phyloP scores from a whole-genome alignment of 1,140 invertebrate genomes.

The Leptinotarsa texana region DNA sequence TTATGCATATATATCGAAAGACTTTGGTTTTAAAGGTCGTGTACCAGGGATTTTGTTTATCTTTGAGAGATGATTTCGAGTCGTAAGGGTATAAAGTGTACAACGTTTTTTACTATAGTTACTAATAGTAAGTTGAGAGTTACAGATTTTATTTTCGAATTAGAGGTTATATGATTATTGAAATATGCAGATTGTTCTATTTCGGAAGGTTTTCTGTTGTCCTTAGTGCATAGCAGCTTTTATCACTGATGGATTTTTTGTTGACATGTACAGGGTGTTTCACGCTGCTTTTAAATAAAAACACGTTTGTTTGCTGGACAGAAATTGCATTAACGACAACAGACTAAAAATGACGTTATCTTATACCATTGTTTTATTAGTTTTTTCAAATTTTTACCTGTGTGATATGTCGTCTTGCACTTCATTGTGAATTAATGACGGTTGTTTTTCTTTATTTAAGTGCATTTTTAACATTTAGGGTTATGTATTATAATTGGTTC shows the following conservation, averaged over 20 bases:
- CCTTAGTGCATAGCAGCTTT: not conserved
- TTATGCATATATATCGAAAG: too few species aligned
- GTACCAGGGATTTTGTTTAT: not conserved
- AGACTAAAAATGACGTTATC: not conserved
- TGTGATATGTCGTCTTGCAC: conserved; percentile 23
- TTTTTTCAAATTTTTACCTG: conserved; percentile 8
- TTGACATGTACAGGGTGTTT: too few species aligned
- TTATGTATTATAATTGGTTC: conserved; percentile 27
- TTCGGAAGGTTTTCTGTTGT: not conserved
- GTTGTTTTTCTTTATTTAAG: not conserved
- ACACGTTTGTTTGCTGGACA: not conserved
- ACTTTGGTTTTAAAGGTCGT: not conserved
- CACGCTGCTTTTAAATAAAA: too few species aligned
- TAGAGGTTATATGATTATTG: conserved; percentile 6
- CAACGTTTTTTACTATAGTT: conserved; percentile 15
- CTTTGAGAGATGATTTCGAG: not conserved
- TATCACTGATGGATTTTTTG: not conserved
- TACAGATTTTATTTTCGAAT: conserved; percentile 4
- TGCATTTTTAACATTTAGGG: conserved; percentile 29
- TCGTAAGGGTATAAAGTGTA: conserved; percentile 7
- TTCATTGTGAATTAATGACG: conserved; percentile 12
- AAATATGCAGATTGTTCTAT: conserved; percentile 6
- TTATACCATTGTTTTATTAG: conserved; percentile 11
- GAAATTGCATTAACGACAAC: not conserved
- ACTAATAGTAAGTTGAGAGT: conserved; percentile 13